A percentile compares a stretch with the other conserved stretches of the same genome.
These are phyloP conservation scores for Harpegnathos saltator DNA, from an alignment of 1,140 invertebrate genomes.

Conservation along the genomic window DNA sequence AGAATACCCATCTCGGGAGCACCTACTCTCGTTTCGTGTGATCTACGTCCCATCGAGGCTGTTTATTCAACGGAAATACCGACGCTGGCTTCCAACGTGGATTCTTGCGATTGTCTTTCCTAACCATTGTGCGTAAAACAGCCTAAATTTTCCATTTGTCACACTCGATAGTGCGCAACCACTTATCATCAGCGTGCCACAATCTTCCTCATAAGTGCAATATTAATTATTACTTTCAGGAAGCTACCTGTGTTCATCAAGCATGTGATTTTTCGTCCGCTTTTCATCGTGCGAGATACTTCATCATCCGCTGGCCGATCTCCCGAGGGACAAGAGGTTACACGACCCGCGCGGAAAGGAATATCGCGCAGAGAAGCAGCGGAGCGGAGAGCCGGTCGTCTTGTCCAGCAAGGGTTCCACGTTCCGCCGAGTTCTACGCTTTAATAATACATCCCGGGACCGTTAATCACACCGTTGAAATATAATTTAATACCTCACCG, in stretches of 20 bases:
- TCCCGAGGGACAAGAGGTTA: slow-evolving; percentile 14
- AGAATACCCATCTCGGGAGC: slow-evolving; percentile 12
- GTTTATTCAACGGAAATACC: background rate
- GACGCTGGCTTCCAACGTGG: too few species aligned
- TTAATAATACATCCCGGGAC: slow-evolving; percentile 70
- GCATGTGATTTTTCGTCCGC: background rate
- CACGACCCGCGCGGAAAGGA: slow-evolving; percentile 28
- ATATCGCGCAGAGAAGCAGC: slow-evolving; percentile 12
- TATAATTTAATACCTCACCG: slow-evolving; percentile 76
- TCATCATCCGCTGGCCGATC: slow-evolving; percentile 11
- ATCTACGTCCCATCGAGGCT: slow-evolving; percentile 19
- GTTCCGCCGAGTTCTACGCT: slow-evolving; percentile 43
- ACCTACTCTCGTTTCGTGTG: background rate
- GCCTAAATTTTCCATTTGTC: too few species aligned
- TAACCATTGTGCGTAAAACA: too few species aligned
- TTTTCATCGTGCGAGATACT: background rate
- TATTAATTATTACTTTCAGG: too few species aligned
- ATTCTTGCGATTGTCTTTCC: too few species aligned
- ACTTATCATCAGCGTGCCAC: too few species aligned
- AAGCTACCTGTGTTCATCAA: too few species aligned
- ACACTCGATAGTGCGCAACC: too few species aligned
- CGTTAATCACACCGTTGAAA: slow-evolving; percentile 75
- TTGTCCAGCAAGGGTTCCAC: slow-evolving; percentile 68
- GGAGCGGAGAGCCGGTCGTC: slow-evolving; percentile 7
- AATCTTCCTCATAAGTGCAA: too few species aligned